Conservation (phyloP, 1,140 invertebrate genomes). For the Laupala kohalensis region DNA sequence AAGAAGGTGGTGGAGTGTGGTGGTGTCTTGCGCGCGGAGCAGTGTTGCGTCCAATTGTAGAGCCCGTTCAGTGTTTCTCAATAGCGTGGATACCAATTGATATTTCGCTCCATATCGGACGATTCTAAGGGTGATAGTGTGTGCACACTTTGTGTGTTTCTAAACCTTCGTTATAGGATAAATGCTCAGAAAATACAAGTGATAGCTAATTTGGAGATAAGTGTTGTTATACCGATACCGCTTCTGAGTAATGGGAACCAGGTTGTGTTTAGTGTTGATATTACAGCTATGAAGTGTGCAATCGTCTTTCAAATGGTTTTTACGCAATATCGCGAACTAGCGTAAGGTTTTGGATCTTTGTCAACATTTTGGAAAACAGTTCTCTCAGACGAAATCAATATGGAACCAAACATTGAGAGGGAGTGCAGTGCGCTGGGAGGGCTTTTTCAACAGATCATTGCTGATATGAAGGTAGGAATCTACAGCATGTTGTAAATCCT, state of each 20-base stretch:
- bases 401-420: slow-evolving; percentile 59
- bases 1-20: not conserved
- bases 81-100: not conserved
- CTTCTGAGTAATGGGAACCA: not conserved
- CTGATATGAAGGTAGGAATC: slow-evolving; percentile 81
- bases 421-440: slow-evolving; percentile 67
- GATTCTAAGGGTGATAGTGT: too few relatives aligned
- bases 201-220: not conserved
- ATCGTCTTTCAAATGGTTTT: not conserved
- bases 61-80: not conserved
- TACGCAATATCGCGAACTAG: not conserved
- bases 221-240: not conserved
- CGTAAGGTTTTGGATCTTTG: not conserved
- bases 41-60: not conserved
- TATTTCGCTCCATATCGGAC: not conserved
- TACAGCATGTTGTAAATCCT: too few relatives aligned
- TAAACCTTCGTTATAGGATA: not conserved
- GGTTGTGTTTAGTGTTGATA: not conserved
- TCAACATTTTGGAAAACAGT: not conserved
- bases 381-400: slow-evolving; percentile 21
- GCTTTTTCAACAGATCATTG: slow-evolving; percentile 71
- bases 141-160: not conserved
- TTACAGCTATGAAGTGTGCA: not conserved
- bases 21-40: not conserved
- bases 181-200: not conserved